phyloP scores from a whole-genome alignment of 2,888 invertebrate genomes.

The Julus scanicus region DNA sequence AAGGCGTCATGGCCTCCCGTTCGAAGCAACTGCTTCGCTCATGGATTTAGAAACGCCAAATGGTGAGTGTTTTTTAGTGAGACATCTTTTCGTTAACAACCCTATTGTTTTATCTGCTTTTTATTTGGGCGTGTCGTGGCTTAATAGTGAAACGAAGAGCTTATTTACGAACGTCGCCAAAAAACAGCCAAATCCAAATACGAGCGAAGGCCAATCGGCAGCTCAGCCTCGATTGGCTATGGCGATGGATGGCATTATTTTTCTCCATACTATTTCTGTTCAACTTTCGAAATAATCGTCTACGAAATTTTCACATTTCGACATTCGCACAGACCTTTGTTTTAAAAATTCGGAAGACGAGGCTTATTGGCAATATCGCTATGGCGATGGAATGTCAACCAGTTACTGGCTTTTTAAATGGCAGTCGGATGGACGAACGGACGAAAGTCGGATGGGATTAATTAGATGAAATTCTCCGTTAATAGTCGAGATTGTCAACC shows the following conservation, averaged over 20 bases:
- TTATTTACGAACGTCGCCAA: too few species aligned
- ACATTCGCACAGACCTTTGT: not conserved
- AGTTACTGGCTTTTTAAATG: not conserved
- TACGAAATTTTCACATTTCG: not conserved
- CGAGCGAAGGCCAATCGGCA: not conserved
- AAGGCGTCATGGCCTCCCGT: constrained; percentile 20
- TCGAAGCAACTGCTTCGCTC: not conserved
- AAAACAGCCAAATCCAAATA: not conserved
- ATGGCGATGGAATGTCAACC: constrained; percentile 24
- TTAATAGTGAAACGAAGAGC: too few species aligned
- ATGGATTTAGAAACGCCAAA: constrained; percentile 22
- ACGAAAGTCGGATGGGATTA: not conserved
- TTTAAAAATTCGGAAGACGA: not conserved
- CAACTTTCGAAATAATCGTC: too few species aligned
- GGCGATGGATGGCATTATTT: too few species aligned
- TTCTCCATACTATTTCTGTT: too few species aligned
- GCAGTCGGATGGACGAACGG: not conserved
- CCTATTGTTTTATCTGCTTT: not conserved
- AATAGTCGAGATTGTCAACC: not conserved
- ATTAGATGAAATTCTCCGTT: not conserved
- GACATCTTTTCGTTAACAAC: not conserved
- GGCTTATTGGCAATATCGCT: not conserved
- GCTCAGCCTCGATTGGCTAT: too few species aligned
- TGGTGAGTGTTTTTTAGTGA: not conserved
- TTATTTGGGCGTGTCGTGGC: too few species aligned